Evolutionary conservation across 1,140 invertebrate genomes (phyloP), one percentile per base, ranked within the genome.

Genomic region (Bombus difficillimus): DNA sequence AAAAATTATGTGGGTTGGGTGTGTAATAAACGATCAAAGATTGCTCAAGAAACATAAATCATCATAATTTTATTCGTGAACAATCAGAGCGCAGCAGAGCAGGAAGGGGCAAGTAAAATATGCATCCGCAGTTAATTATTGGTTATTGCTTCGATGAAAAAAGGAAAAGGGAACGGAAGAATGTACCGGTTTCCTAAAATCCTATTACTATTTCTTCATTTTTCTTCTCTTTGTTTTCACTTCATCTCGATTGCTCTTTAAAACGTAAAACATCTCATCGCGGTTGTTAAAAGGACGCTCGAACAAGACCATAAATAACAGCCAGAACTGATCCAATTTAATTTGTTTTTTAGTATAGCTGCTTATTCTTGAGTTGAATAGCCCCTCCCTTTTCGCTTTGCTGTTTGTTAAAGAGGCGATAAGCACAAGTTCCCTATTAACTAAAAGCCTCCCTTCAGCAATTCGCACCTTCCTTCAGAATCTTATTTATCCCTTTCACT

Each of bases 271-370:
- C 15, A 15, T 47, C 15, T 47, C 43, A 47, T 47, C 15, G 13
- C 0, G 15, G 15, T 5, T 15, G 43, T 47, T 47, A 47, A 79
- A 47, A 79, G 76, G 76, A 81, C 43, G 43, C 41, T 66, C 41
- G 59, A 66, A 37, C 15, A 39, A 66, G 59, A 41, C 34, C 12
- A 37, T 74, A 75, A 85, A 77, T 85, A 71, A 34, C 59, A 53
- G 37, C 5, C n/a, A n/a, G 59, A 81, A 85, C 91, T 89, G 89
- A 91, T 91, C 89, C 72, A 88, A 90, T 81, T 91, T 89, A 91
- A 92, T 92, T 92, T 89, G 91, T 91, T 91, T 86, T 81, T 82
- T 69, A 80, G 71, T 89, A 86, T 83, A 86, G 62, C 72, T 62
- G 81, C 25, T 59, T 59, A 59, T 59, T 59, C 25, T 59, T 28